A percentile compares a stretch with the other conserved stretches of the same genome.
These are phyloP conservation scores for Poecile montanus DNA, from an alignment of 2,797 vertebrate genomes.

Conservation along the genomic window DNA sequence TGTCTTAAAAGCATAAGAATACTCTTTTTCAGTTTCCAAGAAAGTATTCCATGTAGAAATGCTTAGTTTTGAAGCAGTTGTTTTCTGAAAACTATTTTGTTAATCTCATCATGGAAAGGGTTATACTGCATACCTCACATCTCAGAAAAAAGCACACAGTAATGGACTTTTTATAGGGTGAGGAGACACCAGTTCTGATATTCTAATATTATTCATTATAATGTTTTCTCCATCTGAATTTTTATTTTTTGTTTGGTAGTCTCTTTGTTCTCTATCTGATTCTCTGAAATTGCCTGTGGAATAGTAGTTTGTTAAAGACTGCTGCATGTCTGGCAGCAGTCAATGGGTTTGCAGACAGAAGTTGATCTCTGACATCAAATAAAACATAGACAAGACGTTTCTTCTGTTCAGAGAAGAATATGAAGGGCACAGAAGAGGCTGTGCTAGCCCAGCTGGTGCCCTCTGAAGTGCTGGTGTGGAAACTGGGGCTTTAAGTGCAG, in stretches of 20 bases:
- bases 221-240: conserved; percentile 30
- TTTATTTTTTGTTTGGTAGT: neutral
- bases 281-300: conserved; percentile 19
- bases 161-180: conserved; percentile 14
- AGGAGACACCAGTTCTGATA: neutral
- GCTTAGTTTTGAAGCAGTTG: neutral
- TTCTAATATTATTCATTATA: neutral
- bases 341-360: neutral
- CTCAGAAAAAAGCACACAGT: neutral
- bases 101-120: neutral
- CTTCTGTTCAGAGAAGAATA: neutral
- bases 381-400: neutral
- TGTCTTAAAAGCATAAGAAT: neutral
- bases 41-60: neutral
- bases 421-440: neutral
- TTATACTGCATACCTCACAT: neutral
- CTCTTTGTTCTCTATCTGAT: neutral
- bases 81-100: neutral
- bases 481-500: neutral
- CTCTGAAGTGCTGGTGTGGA: neutral
- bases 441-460: neutral
- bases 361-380: neutral
- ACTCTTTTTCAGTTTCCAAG: neutral
- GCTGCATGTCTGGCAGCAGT: neutral
- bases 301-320: neutral